Conservation (phyloP, 2,113 vertebrate species). For the Rhea pennata region DNA sequence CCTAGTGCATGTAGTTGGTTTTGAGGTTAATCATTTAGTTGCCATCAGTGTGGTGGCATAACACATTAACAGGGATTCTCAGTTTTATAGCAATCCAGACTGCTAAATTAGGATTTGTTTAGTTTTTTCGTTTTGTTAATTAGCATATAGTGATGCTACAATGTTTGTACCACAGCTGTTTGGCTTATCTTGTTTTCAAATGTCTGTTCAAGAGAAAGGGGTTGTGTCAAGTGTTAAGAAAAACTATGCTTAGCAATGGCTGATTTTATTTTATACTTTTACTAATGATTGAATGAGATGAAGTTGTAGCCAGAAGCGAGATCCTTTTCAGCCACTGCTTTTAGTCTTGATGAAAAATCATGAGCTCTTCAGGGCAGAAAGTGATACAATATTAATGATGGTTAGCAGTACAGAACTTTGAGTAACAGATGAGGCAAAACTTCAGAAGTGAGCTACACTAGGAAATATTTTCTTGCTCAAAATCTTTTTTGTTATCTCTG, state of each 20-base stretch:
- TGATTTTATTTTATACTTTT: not conserved
- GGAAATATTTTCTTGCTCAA: not conserved
- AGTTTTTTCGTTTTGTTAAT: not conserved
- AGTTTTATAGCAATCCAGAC: not conserved
- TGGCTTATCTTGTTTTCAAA: not conserved
- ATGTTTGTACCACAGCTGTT: not conserved
- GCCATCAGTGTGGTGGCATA: not conserved
- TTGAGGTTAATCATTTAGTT: not conserved
- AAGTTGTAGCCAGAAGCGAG: not conserved
- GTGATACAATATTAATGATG: not conserved
- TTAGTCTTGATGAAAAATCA: not conserved
- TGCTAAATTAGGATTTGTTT: not conserved
- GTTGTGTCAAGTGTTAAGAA: not conserved
- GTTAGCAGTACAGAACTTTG: not conserved
- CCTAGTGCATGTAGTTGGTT: not conserved
- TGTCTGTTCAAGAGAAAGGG: not conserved
- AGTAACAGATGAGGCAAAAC: not conserved
- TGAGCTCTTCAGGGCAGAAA: not conserved
- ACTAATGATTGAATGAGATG: not conserved
- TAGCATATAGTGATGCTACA: not conserved
- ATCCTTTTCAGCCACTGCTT: not conserved
- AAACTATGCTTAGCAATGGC: not conserved
- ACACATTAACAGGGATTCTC: not conserved
- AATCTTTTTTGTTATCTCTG: not conserved
- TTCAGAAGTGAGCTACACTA: not conserved